Conservation (phyloP, 2,113 vertebrate genomes). For the Numida meleagris region DNA sequence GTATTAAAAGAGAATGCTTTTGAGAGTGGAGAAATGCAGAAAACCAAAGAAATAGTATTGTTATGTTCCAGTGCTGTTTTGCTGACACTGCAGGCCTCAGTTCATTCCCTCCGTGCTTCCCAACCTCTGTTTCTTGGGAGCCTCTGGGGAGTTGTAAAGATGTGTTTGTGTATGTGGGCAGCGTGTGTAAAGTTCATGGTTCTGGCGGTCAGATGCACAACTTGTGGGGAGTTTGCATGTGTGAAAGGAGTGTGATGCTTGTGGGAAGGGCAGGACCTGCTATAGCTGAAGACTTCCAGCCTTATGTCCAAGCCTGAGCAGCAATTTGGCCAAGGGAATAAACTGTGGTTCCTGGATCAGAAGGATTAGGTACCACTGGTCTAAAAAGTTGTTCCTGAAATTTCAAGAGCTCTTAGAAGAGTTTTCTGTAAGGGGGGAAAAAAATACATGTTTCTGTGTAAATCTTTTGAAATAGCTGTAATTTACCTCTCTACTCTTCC, state of each 20-base stretch:
- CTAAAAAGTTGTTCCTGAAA: not conserved
- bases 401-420: not conserved
- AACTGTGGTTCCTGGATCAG: not conserved
- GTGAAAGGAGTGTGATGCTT: not conserved
- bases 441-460: not conserved
- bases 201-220: not conserved
- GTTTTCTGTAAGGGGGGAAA: not conserved
- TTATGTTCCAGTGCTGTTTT: not conserved
- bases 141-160: not conserved
- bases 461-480: not conserved
- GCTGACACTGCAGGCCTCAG: not conserved
- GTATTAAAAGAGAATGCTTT: not conserved
- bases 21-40: not conserved
- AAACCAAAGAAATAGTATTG: not conserved
- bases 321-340: not conserved
- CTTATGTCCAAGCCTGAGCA: rapidly evolving
- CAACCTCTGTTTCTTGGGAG: not conserved
- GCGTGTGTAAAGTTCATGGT: not conserved
- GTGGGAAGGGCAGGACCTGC: not conserved
- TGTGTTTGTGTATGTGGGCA: not conserved
- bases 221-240: not conserved
- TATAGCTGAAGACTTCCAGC: not conserved
- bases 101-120: not conserved
- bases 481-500: not conserved
- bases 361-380: not conserved